Conservation (phyloP, 1,140 invertebrate genomes). For the Teleopsis dalmanni region DNA sequence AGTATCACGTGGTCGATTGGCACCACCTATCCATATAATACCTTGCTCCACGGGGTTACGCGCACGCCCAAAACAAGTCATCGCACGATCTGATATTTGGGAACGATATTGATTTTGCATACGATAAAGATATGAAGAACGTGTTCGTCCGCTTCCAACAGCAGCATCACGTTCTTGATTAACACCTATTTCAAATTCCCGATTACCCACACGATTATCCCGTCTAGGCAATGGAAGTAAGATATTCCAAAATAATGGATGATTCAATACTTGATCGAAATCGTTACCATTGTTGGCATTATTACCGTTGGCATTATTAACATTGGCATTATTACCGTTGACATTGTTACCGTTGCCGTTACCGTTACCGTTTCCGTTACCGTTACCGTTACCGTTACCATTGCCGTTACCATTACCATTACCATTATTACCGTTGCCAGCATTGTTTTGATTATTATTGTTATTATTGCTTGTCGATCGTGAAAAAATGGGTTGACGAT, state of each 20-base stretch:
- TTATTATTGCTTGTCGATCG: conserved; percentile 20
- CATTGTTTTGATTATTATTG: too few species aligned
- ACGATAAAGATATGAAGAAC: conserved; percentile 10
- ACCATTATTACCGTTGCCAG: not conserved
- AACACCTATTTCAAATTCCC: not conserved
- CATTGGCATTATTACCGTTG: conserved; percentile 10
- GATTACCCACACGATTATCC: not conserved
- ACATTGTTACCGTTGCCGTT: conserved; percentile 14
- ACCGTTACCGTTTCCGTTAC: conserved; percentile 9
- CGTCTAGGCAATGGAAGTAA: conserved; percentile 28
- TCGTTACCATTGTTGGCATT: conserved; percentile 11
- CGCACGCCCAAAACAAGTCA: conserved; percentile 37
- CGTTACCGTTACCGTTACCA: not conserved
- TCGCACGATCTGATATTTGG: conserved; percentile 29
- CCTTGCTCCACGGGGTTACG: conserved; percentile 28
- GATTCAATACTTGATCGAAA: conserved; percentile 27
- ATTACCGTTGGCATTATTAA: conserved; percentile 13
- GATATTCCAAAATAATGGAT: conserved; percentile 40
- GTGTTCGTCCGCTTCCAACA: not conserved
- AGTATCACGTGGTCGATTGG: conserved; percentile 31
- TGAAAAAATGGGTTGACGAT: conserved; percentile 15
- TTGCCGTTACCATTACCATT: not conserved
- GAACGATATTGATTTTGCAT: conserved; percentile 7
- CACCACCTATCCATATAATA: conserved; percentile 39
- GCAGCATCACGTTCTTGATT: not conserved